These are phyloP conservation scores for Nymphalis polychloros DNA, from an alignment of 2,888 invertebrate genomes.

Conservation along the genomic window DNA sequence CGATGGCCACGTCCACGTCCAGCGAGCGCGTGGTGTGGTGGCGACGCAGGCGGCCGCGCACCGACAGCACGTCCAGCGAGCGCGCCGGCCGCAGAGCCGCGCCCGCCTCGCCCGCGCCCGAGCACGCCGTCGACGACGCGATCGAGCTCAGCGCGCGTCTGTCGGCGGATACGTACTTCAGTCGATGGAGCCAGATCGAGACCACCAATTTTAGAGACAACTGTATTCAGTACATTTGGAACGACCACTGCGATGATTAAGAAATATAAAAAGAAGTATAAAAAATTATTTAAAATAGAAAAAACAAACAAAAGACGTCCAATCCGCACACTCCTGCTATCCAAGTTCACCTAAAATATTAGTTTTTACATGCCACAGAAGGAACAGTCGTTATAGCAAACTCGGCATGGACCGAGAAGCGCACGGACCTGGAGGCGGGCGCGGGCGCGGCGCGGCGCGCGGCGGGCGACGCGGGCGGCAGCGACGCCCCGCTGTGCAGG, in stretches of 20 bases:
- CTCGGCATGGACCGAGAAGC: conserved; percentile 22
- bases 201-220: not conserved
- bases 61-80: conserved; percentile 50
- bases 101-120: conserved; percentile 42
- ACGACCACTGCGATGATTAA: too few relatives aligned
- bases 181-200: not conserved
- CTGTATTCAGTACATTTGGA: too few relatives aligned
- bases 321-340: not conserved
- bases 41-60: conserved; percentile 54
- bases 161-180: conserved; percentile 24
- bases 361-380: not conserved
- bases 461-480: conserved; percentile 77
- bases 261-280: too few relatives aligned
- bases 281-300: too few relatives aligned
- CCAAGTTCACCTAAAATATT: not conserved
- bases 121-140: conserved; percentile 84
- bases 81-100: conserved; percentile 53
- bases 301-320: not conserved
- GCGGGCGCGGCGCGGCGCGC: conserved; percentile 70
- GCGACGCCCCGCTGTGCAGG: conserved; percentile 89
- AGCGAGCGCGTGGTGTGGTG: conserved; percentile 64
- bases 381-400: not conserved
- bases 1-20: conserved; percentile 58
- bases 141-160: conserved; percentile 84
- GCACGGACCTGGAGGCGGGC: conserved; percentile 47